A percentile compares a stretch with the other conserved stretches of the same genome.
Evolutionary conservation across 1,140 invertebrate genomes (phyloP).

Genomic region (Leptopilina clavipes): DNA sequence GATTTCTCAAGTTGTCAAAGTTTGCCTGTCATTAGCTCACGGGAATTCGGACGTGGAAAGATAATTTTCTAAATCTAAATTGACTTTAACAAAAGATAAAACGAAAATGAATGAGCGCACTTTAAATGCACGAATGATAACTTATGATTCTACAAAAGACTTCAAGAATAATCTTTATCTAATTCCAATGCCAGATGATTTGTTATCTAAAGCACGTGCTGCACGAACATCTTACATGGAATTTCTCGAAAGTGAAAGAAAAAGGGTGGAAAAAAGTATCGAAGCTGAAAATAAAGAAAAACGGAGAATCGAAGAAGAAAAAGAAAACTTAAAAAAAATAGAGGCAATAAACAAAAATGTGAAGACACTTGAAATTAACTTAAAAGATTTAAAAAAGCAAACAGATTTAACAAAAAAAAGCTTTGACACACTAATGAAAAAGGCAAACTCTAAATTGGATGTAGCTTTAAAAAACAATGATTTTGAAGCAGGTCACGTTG

Average conservation of each 20-base stretch:
- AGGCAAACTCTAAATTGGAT: neutral
- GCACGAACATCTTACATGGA: neutral
- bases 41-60: neutral
- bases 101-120: neutral
- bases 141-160: neutral
- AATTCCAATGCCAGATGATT: neutral
- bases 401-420: neutral
- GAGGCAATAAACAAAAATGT: neutral
- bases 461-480: neutral
- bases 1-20: neutral
- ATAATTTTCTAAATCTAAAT: neutral
- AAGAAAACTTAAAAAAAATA: conserved; percentile 6
- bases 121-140: conserved; percentile 2
- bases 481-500: neutral
- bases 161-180: neutral
- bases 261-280: neutral
- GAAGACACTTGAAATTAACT: neutral
- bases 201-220: neutral
- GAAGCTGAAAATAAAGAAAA: neutral
- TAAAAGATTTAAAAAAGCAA: neutral
- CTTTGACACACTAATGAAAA: neutral
- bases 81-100: neutral
- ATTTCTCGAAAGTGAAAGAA: neutral
- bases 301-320: neutral
- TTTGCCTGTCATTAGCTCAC: neutral